Evolutionary conservation across 2,113 vertebrate genomes (phyloP).

Genomic region (Sterna hirundo): DNA sequence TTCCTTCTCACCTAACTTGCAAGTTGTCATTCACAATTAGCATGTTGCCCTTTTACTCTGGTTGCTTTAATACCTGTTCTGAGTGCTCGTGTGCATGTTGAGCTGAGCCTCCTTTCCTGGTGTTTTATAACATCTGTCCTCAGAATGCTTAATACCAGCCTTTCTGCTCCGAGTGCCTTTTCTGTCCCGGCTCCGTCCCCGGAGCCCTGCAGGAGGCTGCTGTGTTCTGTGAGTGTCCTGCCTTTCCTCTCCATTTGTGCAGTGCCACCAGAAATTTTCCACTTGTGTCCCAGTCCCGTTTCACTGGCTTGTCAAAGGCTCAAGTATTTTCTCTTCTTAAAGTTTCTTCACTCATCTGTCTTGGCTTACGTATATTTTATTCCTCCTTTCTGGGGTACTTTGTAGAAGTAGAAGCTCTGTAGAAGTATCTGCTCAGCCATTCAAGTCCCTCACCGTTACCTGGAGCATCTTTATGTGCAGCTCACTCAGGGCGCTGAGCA

Average conservation of each 20-base stretch:
- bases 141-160: neutral
- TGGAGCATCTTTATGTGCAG: neutral
- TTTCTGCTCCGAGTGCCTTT: neutral
- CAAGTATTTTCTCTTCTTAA: neutral
- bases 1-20: neutral
- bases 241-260: slow-evolving; percentile 68
- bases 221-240: slow-evolving; percentile 50
- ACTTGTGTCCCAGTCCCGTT: slow-evolving; percentile 42
- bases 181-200: neutral
- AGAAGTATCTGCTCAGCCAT: neutral
- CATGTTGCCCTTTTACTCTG: neutral
- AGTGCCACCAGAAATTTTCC: slow-evolving; percentile 73
- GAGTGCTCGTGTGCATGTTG: slow-evolving; percentile 42
- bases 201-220: slow-evolving; percentile 28
- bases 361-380: slow-evolving; percentile 14
- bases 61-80: neutral
- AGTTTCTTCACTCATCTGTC: neutral
- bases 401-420: neutral
- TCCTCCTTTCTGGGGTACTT: slow-evolving; percentile 2
- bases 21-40: neutral
- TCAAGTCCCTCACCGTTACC: neutral
- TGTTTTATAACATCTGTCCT: neutral
- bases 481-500: neutral
- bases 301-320: slow-evolving; percentile 1
- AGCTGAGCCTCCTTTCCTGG: neutral